Evolutionary conservation across 1,140 invertebrate genomes (phyloP).

Genomic region (Leptinotarsa lineolata): DNA sequence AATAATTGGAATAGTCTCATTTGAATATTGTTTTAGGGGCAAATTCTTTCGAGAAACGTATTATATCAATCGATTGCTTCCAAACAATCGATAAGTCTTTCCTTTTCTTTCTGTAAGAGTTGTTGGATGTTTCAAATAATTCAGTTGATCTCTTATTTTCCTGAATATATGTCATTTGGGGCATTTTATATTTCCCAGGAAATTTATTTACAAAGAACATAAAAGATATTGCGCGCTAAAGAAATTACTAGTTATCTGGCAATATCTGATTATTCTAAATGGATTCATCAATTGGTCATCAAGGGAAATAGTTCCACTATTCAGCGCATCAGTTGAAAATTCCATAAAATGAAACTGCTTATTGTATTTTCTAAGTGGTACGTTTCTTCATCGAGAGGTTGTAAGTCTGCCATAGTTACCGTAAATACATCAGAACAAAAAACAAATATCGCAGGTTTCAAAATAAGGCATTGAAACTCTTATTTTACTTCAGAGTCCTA

Average conservation of each 20-base stretch:
- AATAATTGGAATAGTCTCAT: slow-evolving; percentile 19
- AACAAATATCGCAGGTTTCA: neutral
- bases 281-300: slow-evolving; percentile 2
- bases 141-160: no score
- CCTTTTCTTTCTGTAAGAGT: neutral
- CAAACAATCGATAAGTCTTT: neutral
- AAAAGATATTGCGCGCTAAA: no score
- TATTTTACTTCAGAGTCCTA: no score
- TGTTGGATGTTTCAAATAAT: no score
- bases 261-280: neutral
- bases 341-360: neutral
- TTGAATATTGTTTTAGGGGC: slow-evolving; percentile 24
- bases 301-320: slow-evolving; percentile 12
- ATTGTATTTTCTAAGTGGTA: neutral
- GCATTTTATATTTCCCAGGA: no score
- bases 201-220: no score
- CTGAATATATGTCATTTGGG: no score
- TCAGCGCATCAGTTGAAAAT: neutral
- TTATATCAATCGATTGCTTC: slow-evolving; percentile 11
- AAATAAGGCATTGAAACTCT: no score
- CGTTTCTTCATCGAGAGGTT: neutral
- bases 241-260: neutral
- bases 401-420: neutral
- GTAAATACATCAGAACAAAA: neutral
- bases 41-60: slow-evolving; percentile 15